phyloP scores from a whole-genome alignment of 1,140 invertebrate genomes.

The Drosophila biarmipes region DNA sequence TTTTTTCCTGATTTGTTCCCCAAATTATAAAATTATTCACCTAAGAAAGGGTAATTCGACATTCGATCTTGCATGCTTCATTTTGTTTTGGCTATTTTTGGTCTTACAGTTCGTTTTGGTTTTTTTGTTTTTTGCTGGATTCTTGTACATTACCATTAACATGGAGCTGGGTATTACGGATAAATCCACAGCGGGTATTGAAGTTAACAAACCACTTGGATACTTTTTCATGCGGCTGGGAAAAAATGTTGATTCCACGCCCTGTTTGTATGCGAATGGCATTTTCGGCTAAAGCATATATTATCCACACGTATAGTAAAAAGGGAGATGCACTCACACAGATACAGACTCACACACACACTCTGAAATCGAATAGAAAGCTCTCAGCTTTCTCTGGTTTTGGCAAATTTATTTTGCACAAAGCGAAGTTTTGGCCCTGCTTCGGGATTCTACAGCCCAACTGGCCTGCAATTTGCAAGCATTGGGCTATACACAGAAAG shows the following conservation, averaged over 20 bases:
- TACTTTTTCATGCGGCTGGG: conserved; percentile 84
- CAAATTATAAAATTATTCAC: too few relatives aligned
- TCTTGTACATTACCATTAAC: conserved; percentile 84
- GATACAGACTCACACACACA: conserved; percentile 9
- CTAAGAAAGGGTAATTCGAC: conserved; percentile 1
- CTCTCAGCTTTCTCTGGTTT: conserved; percentile 42
- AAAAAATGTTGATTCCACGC: conserved; percentile 84
- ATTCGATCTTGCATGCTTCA: conserved; percentile 15
- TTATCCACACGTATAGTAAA: conserved; percentile 55
- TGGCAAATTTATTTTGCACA: conserved; percentile 71
- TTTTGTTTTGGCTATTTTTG: conserved; percentile 32
- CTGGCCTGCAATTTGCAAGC: conserved; percentile 68
- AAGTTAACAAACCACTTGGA: conserved; percentile 84
- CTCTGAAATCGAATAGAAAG: conserved; percentile 45
- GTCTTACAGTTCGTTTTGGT: conserved; percentile 16
- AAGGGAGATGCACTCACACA: conserved; percentile 21
- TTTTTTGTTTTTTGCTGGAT: conserved; percentile 25
- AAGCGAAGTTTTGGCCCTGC: conserved; percentile 58
- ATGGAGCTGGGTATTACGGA: conserved; percentile 84
- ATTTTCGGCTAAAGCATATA: conserved; percentile 70
- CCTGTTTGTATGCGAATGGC: conserved; percentile 74
- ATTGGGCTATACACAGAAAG: conserved; percentile 5
- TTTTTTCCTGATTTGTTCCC: too few relatives aligned
- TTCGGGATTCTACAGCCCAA: conserved; percentile 10
- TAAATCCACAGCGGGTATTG: conserved; percentile 84